These are phyloP conservation scores for Zoanthus sociatus DNA, from an alignment of 92 coral and sea anemone species.

Conservation along the genomic window DNA sequence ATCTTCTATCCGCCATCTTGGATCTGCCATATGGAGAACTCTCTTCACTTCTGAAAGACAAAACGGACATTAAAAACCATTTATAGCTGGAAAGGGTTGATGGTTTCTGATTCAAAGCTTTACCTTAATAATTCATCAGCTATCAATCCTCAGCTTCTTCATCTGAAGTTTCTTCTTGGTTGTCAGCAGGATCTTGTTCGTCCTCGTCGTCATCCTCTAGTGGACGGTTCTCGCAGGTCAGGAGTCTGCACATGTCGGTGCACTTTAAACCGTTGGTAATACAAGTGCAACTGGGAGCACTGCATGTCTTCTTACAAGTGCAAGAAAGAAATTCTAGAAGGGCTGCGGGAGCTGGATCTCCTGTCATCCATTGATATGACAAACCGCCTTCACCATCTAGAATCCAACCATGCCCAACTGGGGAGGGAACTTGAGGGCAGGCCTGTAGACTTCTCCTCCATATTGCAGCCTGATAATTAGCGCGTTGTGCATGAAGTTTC, in stretches of 20 bases:
- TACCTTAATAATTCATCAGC: too few species aligned
- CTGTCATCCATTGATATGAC: conserved; percentile 58
- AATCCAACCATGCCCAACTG: conserved; percentile 48
- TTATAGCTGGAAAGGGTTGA: too few species aligned
- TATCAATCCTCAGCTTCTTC: too few species aligned
- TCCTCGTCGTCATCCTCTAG: too few species aligned
- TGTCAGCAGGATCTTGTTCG: too few species aligned
- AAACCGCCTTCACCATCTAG: conserved; percentile 45
- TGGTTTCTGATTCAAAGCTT: too few species aligned
- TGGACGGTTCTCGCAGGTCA: too few species aligned
- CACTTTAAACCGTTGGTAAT: too few species aligned
- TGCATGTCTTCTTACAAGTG: conserved; percentile 37
- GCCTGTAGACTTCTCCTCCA: conserved; percentile 52
- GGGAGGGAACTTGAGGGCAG: conserved; percentile 50
- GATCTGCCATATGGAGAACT: background rate
- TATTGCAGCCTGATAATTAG: conserved; percentile 62
- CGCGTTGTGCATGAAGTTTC: conserved; percentile 50
- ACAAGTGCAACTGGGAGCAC: background rate
- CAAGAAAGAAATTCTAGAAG: conserved; percentile 64
- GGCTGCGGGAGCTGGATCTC: conserved; percentile 60
- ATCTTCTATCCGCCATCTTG: background rate
- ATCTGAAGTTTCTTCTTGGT: too few species aligned
- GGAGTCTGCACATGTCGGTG: too few species aligned
- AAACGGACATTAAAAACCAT: too few species aligned
- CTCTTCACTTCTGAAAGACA: background rate